Base-by-base conservation (phyloP, 2,113 vertebrate species). In the Notarius lentiginosus region DNA sequence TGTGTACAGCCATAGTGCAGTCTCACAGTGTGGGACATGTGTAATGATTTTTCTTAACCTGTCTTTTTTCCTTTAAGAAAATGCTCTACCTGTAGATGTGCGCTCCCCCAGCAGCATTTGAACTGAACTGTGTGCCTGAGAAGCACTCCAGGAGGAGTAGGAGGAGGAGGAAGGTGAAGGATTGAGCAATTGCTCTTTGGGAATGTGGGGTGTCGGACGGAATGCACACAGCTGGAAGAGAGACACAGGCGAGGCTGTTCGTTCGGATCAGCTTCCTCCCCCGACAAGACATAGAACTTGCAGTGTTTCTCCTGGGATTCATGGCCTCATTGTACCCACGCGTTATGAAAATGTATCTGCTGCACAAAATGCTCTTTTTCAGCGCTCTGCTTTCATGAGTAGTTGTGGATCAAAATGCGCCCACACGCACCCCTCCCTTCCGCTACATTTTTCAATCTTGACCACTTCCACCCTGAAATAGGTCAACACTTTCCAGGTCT, bases 181-280 rank as follows among this genome's bases (percentile, higher is more conserved):
- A 92, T 95, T 96, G 95, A 93, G 94, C 94, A 95, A 95, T 94
- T 91, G 90, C 83, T 63, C 77, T 88, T 88, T 86, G 92, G 95
- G 94, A 96, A 95, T 93, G 91, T 58, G 85, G 94, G 94, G 95
- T 90, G 89, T 92, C 90, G 80, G 90, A 89, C 93, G 87, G 94
- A 94, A 94, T 92, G 92, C 88, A 88, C 92, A 91, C 92, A 92
- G 93, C 91, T 94, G 93, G 92, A 93, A 49, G 83, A 84, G 77
- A 91, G 89, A 93, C 92, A 93, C 90, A 89, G 91, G 91, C 92
- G 89, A 91, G 92, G 93, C 91, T 94, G 94, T 95, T 94, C 87
- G 7, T 91, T 87, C 68, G 90, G 91, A 90, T 93, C 92, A 90
- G 56, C 89, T 92, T 88, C 87, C 87, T 89, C 88, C 87, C 90